phyloP scores from a whole-genome alignment of 2,888 invertebrate genomes.

The Watsonalla cultraria region DNA sequence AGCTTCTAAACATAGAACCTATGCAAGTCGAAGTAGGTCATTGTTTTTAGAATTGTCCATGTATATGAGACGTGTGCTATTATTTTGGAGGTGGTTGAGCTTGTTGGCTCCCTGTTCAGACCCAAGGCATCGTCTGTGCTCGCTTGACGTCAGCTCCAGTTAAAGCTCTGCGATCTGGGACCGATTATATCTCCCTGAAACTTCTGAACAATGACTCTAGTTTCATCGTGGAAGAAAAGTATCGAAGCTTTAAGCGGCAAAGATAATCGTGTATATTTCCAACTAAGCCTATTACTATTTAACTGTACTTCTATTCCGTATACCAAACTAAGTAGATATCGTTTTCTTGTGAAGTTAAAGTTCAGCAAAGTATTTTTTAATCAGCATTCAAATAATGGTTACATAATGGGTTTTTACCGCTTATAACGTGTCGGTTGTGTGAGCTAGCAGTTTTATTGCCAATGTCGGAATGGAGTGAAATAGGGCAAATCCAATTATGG shows the following conservation, averaged over 20 bases:
- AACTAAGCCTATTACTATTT: background rate
- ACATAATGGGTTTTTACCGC: background rate
- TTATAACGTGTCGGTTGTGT: background rate
- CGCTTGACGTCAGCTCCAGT: background rate
- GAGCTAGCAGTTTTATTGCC: constrained; percentile 20
- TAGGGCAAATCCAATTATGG: constrained; percentile 31
- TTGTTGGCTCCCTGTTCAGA: too few species aligned
- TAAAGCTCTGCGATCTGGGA: constrained; percentile 11
- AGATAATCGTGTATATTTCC: background rate
- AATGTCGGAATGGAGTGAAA: constrained; percentile 22
- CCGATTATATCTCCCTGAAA: constrained; percentile 25
- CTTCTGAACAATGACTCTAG: constrained; percentile 9
- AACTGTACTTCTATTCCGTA: too few species aligned
- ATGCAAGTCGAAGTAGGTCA: too few species aligned
- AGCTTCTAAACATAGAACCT: too few species aligned
- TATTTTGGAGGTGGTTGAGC: too few species aligned
- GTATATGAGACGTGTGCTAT: too few species aligned
- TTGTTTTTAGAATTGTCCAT: too few species aligned
- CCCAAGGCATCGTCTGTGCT: constrained; percentile 13
- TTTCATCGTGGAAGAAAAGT: constrained; percentile 1
- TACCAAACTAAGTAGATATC: too few species aligned
- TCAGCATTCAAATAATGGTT: background rate
- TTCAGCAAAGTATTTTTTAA: background rate
- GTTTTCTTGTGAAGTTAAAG: background rate
- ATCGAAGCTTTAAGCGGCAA: background rate